Evolutionary conservation across 2,113 vertebrate species (phyloP).

Genomic region (Hippopotamus amphibius): DNA sequence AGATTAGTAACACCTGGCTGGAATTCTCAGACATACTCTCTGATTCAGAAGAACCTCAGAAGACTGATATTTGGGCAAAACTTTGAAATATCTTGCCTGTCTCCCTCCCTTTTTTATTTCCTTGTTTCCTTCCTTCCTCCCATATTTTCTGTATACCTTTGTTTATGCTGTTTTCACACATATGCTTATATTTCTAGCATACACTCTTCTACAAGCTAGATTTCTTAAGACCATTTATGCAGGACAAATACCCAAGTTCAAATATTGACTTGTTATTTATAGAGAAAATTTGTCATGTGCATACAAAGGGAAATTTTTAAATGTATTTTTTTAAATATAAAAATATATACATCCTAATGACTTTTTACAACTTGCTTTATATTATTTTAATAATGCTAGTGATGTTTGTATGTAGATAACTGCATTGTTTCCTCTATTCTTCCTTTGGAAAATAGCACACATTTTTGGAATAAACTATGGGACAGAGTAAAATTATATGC

Average conservation of each 20-base stretch:
- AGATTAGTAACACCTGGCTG: background rate
- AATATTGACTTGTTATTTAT: background rate
- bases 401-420: background rate
- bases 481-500: background rate
- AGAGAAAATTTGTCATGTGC: background rate
- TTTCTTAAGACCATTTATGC: background rate
- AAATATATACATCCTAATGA: background rate
- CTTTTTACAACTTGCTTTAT: background rate
- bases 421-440: background rate
- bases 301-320: background rate
- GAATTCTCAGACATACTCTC: background rate
- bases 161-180: background rate
- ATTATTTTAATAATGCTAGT: background rate
- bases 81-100: background rate
- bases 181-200: background rate
- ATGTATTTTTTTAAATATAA: background rate
- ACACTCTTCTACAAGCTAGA: background rate
- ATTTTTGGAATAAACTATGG: background rate
- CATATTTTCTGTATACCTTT: background rate
- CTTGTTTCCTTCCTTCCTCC: background rate
- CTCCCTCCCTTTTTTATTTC: fast-evolving
- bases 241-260: background rate
- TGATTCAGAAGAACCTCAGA: background rate
- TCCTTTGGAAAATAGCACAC: background rate
- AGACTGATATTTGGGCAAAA: background rate